Percentiles rank a stretch among this genome's conserved stretches.
Evolutionary conservation across 1,140 invertebrate genomes (phyloP).

Genomic region (Rhyzopertha dominica): DNA sequence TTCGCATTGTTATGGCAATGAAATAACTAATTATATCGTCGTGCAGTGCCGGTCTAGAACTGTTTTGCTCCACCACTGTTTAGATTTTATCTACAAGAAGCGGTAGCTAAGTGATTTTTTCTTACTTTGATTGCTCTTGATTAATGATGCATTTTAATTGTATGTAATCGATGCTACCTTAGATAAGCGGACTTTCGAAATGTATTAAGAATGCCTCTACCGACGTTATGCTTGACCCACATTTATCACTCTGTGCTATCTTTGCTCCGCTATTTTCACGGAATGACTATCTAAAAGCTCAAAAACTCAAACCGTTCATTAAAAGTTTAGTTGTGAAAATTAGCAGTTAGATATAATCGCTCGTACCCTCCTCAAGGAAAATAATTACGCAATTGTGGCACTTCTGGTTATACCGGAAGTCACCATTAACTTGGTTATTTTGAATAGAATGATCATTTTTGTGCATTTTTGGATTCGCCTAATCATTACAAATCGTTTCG

Average conservation of each 20-base stretch:
- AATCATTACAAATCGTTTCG: too few species aligned
- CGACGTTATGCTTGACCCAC: neutral
- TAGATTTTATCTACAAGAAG: constrained; percentile 10
- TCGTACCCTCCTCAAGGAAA: too few species aligned
- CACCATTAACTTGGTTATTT: too few species aligned
- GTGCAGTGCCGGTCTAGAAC: too few species aligned
- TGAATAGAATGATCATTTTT: too few species aligned
- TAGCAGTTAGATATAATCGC: too few species aligned
- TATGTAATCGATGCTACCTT: constrained; percentile 1
- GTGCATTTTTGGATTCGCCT: too few species aligned
- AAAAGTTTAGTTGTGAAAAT: too few species aligned
- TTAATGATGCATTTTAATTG: constrained; percentile 3
- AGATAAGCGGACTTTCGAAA: neutral
- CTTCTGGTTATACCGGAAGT: too few species aligned
- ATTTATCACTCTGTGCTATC: neutral
- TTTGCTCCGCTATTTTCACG: neutral
- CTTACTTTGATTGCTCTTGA: constrained; percentile 1
- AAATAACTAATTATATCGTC: constrained; percentile 12
- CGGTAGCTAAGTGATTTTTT: constrained; percentile 6
- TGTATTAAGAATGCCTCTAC: neutral
- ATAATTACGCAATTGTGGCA: too few species aligned
- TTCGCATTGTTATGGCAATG: constrained; percentile 12
- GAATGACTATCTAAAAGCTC: neutral
- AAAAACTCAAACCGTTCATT: too few species aligned
- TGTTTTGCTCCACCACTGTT: constrained; percentile 12